These are phyloP conservation scores for Hybos culiciformis DNA, from an alignment of 2,888 invertebrate species.

Conservation along the genomic window DNA sequence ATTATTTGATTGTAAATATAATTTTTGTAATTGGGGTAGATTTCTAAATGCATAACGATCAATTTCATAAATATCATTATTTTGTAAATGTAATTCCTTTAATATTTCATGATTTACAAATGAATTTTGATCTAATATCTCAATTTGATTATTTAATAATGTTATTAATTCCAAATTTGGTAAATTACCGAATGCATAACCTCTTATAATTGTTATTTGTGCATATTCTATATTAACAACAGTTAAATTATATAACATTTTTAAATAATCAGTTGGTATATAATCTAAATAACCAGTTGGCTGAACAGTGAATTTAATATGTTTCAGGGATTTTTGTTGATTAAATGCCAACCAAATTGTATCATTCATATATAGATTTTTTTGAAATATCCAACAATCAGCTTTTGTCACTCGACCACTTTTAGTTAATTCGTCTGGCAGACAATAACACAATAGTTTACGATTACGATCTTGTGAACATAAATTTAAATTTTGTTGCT, in stretches of 20 bases:
- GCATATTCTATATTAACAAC: constrained; percentile 52
- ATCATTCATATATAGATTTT: constrained; percentile 46
- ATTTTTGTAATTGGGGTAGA: constrained; percentile 49
- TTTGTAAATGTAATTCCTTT: constrained; percentile 49
- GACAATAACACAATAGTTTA: constrained; percentile 14
- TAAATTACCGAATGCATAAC: constrained; percentile 55
- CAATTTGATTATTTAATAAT: constrained; percentile 50
- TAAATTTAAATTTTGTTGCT: constrained; percentile 8
- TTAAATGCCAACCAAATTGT: constrained; percentile 53
- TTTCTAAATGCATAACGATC: constrained; percentile 52
- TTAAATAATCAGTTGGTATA: constrained; percentile 50
- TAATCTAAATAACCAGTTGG: constrained; percentile 48
- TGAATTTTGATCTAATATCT: constrained; percentile 44
- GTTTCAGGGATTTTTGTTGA: constrained; percentile 49
- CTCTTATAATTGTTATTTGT: constrained; percentile 46
- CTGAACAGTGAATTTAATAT: constrained; percentile 50
- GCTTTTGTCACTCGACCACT: constrained; percentile 42
- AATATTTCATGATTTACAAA: constrained; percentile 53
- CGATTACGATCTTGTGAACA: constrained; percentile 12
- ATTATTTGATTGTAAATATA: constrained; percentile 69
- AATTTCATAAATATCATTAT: constrained; percentile 55
- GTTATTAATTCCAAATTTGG: constrained; percentile 46
- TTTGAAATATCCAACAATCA: constrained; percentile 56
- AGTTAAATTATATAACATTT: constrained; percentile 44
- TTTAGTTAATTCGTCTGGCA: constrained; percentile 19